Percentiles rank a stretch among this genome's conserved stretches.
phyloP scores from a whole-genome alignment of 2,113 vertebrate genomes.

The Eretmodus cyanostictus region DNA sequence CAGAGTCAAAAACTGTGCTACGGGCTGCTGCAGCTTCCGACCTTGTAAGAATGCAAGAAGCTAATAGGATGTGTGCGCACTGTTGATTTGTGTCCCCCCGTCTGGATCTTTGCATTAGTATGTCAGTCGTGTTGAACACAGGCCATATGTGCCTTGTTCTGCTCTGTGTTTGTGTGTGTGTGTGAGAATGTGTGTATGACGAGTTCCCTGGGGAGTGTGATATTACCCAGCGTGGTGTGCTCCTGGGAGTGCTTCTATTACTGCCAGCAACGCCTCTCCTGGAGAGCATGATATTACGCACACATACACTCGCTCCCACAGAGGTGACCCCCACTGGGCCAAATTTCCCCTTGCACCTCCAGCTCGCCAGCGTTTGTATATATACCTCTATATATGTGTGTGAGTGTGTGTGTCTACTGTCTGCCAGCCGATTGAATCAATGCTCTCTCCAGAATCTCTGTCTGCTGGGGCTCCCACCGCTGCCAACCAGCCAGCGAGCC shows the following conservation, averaged over 20 bases:
- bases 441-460: conserved; percentile 43
- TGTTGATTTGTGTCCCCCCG: conserved; percentile 5
- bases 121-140: conserved; percentile 21
- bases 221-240: conserved; percentile 66
- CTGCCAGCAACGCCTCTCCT: conserved; percentile 68
- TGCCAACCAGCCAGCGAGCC: conserved; percentile 43
- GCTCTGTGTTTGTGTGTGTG: background rate
- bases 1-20: background rate
- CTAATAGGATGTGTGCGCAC: conserved; percentile 1
- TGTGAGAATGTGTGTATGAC: conserved; percentile 15
- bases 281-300: conserved; percentile 69
- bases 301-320: conserved; percentile 57
- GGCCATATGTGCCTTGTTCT: conserved; percentile 41
- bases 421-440: conserved; percentile 61
- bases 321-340: conserved; percentile 65
- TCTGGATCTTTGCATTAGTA: conserved; percentile 38
- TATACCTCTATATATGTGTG: background rate
- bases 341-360: conserved; percentile 54
- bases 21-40: background rate
- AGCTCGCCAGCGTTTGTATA: background rate
- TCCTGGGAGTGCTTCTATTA: conserved; percentile 67
- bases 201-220: conserved; percentile 66
- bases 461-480: conserved; percentile 28
- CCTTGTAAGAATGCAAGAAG: conserved; percentile 1
- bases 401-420: background rate